Conservation (phyloP, 2,888 invertebrate species). For the Heliconius aoede region DNA sequence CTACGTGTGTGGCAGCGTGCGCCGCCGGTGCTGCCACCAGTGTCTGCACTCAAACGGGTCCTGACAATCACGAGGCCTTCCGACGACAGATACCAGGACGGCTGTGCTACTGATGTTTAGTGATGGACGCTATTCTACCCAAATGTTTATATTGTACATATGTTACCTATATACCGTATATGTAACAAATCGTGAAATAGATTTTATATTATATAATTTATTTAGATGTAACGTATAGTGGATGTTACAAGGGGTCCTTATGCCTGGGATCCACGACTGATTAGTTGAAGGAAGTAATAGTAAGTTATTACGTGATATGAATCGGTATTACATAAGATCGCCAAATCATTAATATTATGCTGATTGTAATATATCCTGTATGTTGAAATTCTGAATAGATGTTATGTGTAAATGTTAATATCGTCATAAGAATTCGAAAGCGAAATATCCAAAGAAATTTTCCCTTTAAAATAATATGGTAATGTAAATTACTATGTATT, state of each 20-base stretch:
- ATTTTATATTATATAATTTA: conserved; percentile 84
- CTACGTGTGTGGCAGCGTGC: conserved; percentile 94
- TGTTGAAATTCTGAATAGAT: conserved; percentile 74
- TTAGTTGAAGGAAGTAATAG: conserved; percentile 81
- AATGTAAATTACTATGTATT: conserved; percentile 51
- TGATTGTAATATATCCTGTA: conserved; percentile 65
- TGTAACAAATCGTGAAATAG: conserved; percentile 73
- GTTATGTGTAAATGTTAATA: conserved; percentile 61
- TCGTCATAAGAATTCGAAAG: conserved; percentile 51
- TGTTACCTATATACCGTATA: conserved; percentile 49
- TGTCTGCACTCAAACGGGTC: conserved; percentile 92
- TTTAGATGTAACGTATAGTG: conserved; percentile 73
- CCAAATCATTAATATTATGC: conserved; percentile 78
- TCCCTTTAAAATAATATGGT: conserved; percentile 50
- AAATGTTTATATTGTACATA: conserved; percentile 54
- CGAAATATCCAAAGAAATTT: conserved; percentile 56
- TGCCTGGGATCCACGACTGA: conserved; percentile 79
- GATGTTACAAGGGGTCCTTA: conserved; percentile 79
- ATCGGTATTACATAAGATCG: conserved; percentile 79
- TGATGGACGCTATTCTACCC: conserved; percentile 45
- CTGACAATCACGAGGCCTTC: conserved; percentile 93
- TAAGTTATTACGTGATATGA: conserved; percentile 79
- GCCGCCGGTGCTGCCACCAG: conserved; percentile 93
- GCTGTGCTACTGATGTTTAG: conserved; percentile 95
- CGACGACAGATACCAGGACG: conserved; percentile 96